These are phyloP conservation scores for Belgica antarctica DNA, from an alignment of 2,888 invertebrate genomes.

Conservation along the genomic window DNA sequence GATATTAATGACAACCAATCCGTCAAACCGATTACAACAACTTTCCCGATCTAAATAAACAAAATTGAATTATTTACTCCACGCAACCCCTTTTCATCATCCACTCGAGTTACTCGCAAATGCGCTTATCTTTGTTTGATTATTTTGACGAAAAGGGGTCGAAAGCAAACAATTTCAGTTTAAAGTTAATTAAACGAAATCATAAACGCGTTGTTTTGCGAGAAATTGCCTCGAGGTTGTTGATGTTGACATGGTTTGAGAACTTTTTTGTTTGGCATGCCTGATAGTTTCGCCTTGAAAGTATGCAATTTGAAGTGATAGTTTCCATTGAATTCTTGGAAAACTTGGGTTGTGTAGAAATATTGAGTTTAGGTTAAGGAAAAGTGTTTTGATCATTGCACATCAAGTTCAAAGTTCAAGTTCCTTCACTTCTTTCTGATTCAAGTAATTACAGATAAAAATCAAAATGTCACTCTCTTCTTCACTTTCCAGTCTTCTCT, in stretches of 20 bases:
- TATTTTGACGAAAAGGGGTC: constrained; percentile 38
- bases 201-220: constrained; percentile 29
- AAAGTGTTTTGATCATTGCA: no score
- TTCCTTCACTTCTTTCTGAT: no score
- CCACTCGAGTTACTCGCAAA: constrained; percentile 15
- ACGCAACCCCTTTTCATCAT: neutral
- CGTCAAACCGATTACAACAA: constrained; percentile 22
- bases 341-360: no score
- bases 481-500: constrained; percentile 10
- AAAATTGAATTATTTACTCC: constrained; percentile 1
- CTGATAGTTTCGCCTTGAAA: no score
- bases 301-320: no score
- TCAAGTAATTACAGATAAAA: no score
- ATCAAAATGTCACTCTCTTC: no score
- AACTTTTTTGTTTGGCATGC: no score
- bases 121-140: constrained; percentile 41
- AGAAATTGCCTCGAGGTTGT: neutral
- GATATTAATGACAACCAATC: constrained; percentile 7
- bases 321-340: no score
- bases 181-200: constrained; percentile 42
- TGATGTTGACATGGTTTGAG: no score
- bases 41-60: constrained; percentile 5
- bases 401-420: no score
- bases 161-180: constrained; percentile 35
- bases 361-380: no score